phyloP scores from a whole-genome alignment of 2,113 vertebrate species.

The Chloropsis cyanopogon region DNA sequence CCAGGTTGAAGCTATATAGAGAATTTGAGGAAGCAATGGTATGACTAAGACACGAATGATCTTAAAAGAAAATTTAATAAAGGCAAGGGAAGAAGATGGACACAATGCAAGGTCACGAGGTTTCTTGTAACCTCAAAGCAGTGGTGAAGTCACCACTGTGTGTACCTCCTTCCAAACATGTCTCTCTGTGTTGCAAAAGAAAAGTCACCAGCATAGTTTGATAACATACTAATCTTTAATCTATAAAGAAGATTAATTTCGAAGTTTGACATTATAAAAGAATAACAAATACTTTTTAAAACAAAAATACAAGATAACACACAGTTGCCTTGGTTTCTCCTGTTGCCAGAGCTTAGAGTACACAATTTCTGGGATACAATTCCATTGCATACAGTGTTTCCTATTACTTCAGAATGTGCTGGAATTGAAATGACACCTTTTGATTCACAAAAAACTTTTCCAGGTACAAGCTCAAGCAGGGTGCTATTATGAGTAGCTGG shows the following conservation, averaged over 20 bases:
- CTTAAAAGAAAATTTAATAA: background rate
- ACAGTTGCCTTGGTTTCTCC: background rate
- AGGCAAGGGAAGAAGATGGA: background rate
- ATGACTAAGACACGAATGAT: background rate
- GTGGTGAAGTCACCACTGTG: background rate
- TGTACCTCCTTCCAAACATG: background rate
- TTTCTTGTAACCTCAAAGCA: background rate
- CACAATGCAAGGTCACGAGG: background rate
- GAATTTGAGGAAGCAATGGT: background rate
- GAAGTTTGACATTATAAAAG: slow-evolving; percentile 69
- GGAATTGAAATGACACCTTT: background rate
- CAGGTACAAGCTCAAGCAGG: background rate
- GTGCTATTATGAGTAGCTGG: background rate
- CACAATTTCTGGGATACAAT: background rate
- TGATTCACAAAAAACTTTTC: background rate
- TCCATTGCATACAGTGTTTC: background rate
- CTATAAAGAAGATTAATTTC: slow-evolving; percentile 71
- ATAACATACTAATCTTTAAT: slow-evolving; percentile 70
- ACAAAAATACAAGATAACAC: slow-evolving; percentile 4
- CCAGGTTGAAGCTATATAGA: background rate
- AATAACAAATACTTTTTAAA: slow-evolving; percentile 49
- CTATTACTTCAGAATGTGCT: background rate
- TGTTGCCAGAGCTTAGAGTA: background rate
- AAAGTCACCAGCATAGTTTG: background rate
- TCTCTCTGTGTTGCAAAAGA: background rate